Conservation (phyloP, 2,113 vertebrate genomes). For the Daubentonia madagascariensis region DNA sequence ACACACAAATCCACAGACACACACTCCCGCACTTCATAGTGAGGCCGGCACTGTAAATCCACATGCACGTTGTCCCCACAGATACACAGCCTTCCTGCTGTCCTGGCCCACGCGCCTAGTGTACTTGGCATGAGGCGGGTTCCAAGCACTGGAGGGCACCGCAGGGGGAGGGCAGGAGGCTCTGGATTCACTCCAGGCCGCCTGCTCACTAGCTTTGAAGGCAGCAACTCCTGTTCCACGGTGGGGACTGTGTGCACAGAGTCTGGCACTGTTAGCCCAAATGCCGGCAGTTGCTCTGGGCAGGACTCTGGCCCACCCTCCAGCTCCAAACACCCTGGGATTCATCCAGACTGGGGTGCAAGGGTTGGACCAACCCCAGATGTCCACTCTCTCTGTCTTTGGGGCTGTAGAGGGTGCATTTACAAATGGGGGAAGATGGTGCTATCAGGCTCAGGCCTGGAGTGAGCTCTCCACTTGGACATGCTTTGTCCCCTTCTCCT, state of each 20-base stretch:
- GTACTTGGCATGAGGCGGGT: background rate
- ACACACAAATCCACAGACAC: background rate
- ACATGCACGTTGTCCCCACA: rapidly evolving
- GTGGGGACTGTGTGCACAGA: rapidly evolving
- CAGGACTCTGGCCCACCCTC: too few species aligned
- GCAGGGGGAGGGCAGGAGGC: rapidly evolving
- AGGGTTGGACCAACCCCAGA: too few species aligned
- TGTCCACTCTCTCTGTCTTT: rapidly evolving
- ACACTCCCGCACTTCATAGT: rapidly evolving
- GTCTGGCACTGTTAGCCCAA: background rate
- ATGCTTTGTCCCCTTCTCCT: background rate
- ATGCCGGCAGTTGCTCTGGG: background rate
- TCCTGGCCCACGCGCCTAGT: rapidly evolving
- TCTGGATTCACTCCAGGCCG: background rate
- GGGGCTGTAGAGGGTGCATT: too few species aligned
- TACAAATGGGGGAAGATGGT: rapidly evolving
- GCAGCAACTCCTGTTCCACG: rapidly evolving
- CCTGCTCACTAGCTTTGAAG: background rate
- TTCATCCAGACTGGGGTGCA: background rate
- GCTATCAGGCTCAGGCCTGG: background rate
- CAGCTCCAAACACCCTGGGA: background rate
- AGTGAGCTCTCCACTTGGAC: too few species aligned
- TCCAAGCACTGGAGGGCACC: background rate
- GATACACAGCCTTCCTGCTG: background rate
- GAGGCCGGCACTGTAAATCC: background rate